phyloP scores from a whole-genome alignment of 1,140 invertebrate genomes.

The Trichonephila clavata region DNA sequence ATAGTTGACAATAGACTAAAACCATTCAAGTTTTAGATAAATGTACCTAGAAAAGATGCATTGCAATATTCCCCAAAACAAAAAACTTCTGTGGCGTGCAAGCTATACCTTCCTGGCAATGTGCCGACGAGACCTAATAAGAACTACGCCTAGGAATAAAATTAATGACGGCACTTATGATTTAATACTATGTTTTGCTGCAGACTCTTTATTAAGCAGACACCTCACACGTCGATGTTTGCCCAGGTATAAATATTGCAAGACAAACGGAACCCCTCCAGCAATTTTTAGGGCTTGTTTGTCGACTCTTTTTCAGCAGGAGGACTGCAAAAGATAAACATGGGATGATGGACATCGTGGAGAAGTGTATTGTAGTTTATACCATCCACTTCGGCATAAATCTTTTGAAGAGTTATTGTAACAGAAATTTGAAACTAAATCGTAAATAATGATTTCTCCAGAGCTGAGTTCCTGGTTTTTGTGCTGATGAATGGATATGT shows the following conservation, averaged over 20 bases:
- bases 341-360: not conserved
- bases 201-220: slow-evolving; percentile 26
- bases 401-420: not conserved
- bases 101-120: not conserved
- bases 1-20: too few relatives aligned
- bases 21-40: too few relatives aligned
- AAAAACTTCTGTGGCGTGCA: too few relatives aligned
- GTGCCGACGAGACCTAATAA: slow-evolving; percentile 16
- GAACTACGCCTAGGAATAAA: not conserved
- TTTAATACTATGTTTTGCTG: slow-evolving; percentile 16
- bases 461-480: too few relatives aligned
- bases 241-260: slow-evolving; percentile 1
- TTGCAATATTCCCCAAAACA: too few relatives aligned
- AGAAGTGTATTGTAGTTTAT: slow-evolving; percentile 1
- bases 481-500: too few relatives aligned
- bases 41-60: too few relatives aligned
- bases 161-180: not conserved
- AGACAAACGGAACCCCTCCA: not conserved
- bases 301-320: not conserved
- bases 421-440: too few relatives aligned
- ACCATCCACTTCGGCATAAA: not conserved
- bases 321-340: not conserved
- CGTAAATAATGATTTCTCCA: too few relatives aligned
- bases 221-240: slow-evolving; percentile 18
- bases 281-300: slow-evolving; percentile 5